Evolutionary conservation across 2,797 vertebrate genomes (phyloP), one percentile per base, ranked within the genome.

Genomic region (Cynopterus sphinx): DNA sequence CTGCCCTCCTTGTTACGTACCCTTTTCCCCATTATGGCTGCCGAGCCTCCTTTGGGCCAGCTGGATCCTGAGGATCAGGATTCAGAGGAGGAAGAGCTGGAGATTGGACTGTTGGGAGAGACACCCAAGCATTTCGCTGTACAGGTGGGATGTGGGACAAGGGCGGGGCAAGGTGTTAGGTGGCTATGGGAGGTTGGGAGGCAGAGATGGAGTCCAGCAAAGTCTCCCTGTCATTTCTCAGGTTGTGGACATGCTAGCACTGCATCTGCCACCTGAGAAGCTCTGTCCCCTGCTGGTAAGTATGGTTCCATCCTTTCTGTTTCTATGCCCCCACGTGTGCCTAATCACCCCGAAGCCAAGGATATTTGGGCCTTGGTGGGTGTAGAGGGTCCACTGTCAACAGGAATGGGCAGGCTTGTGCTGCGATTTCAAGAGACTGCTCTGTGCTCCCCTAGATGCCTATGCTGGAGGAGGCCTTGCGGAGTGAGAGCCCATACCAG

Each of bases 201-300:
- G 6, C 70, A 68, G 74, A 92, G 41, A 33, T 71, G 13, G 87
- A 81, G 33, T 86, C 59, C 13, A n/a, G 9, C 15, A 82, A 74
- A 74, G 4, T 70, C 28, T 86, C 10, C 63, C 16, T 67, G 2
- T 88, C 36, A 2, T 71, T 81, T 78, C 43, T 17, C 94, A 99
- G 99, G 99, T 99, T 17, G 99, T 99, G 71, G 99, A 99, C 95
- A 99, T 99, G 10, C 98, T 99, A 98, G 99, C 99, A 0, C 98
- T 99, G 31, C 99, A 99, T 74, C 98, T 99, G 97, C 99, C 99
- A 9, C 99, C 99, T 0, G 99, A 99, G 97, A 99, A 99, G 94
- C 99, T 99, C 41, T 99, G 99, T 95, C 97, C 98, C 9, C 99
- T 99, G 11, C 95, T 99, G 98, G 99, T 99, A 94, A 98, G 99